Evolutionary conservation across 2,888 invertebrate species (phyloP).

Genomic region (Frankliniella intonsa): DNA sequence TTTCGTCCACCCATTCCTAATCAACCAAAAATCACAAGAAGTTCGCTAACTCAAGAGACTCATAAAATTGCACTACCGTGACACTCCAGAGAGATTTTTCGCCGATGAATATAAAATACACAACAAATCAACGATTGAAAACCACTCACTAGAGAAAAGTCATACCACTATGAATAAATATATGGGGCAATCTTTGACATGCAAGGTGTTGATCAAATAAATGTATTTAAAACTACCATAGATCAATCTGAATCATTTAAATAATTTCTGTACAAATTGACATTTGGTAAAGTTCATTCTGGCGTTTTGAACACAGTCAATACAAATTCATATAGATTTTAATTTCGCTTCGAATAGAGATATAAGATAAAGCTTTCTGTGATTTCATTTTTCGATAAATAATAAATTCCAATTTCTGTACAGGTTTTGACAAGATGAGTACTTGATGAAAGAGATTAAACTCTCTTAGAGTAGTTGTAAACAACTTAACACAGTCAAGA

Average conservation of each 20-base stretch:
- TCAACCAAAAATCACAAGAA: conserved; percentile 27
- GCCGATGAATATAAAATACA: conserved; percentile 14
- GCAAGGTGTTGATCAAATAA: conserved; percentile 25
- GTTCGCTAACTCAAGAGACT: conserved; percentile 22
- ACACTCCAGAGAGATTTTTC: conserved; percentile 26
- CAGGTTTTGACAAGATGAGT: conserved; percentile 25
- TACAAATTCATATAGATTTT: conserved; percentile 9
- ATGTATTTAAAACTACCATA: conserved; percentile 23
- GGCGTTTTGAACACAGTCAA: conserved; percentile 24
- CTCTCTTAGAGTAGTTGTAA: conserved; percentile 23
- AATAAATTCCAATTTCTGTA: conserved; percentile 23
- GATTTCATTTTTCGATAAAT: conserved; percentile 27
- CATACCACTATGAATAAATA: conserved; percentile 27
- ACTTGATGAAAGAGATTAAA: conserved; percentile 21
- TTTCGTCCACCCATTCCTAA: conserved; percentile 25
- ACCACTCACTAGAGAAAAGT: conserved; percentile 26
- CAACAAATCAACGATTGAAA: conserved; percentile 17
- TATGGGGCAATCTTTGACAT: conserved; percentile 22
- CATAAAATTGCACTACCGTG: conserved; percentile 26
- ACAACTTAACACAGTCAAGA: conserved; percentile 23
- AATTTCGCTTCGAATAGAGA: conserved; percentile 20
- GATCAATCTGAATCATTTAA: conserved; percentile 13
- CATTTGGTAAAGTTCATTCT: conserved; percentile 21
- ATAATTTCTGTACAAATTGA: conserved; percentile 27
- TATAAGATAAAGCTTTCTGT: conserved; percentile 26